These are phyloP conservation scores for Hyalella azteca DNA, from an alignment of 2,888 invertebrate genomes.

Conservation along the genomic window DNA sequence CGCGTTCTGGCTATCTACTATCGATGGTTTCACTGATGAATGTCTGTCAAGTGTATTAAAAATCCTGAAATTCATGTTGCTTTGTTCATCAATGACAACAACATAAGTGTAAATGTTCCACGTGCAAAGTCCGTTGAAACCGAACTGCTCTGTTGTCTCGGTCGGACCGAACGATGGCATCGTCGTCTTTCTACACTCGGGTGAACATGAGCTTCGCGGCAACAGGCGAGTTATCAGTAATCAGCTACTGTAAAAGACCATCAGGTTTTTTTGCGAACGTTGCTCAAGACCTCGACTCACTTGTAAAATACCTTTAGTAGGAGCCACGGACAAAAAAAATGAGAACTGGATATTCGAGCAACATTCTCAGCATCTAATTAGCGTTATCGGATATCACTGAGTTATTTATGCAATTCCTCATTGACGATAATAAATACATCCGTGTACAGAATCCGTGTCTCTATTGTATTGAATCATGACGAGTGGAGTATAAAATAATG, in stretches of 20 bases:
- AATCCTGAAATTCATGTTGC: no score
- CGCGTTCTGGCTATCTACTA: no score
- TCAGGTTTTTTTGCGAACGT: constrained; percentile 2
- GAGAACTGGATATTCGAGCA: not conserved
- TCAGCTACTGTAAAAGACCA: constrained; percentile 37
- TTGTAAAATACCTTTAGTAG: constrained; percentile 30
- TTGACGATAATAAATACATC: not conserved
- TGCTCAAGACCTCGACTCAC: constrained; percentile 5
- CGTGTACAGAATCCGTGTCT: not conserved
- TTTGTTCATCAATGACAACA: no score
- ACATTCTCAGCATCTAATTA: constrained; percentile 28
- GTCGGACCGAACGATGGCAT: constrained; percentile 15
- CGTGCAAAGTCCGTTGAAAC: no score
- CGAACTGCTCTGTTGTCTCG: no score
- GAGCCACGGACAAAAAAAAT: constrained; percentile 11
- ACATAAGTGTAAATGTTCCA: no score
- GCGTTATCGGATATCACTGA: constrained; percentile 19
- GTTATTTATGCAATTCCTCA: constrained; percentile 24
- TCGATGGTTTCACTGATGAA: no score
- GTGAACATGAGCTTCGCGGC: constrained; percentile 22
- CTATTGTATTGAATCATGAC: not conserved
- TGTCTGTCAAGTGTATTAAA: no score
- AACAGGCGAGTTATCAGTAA: constrained; percentile 21
- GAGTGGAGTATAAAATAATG: not conserved
- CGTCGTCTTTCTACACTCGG: constrained; percentile 9